Conservation (phyloP, 2,888 invertebrate species). For the Bellardia pandia region DNA sequence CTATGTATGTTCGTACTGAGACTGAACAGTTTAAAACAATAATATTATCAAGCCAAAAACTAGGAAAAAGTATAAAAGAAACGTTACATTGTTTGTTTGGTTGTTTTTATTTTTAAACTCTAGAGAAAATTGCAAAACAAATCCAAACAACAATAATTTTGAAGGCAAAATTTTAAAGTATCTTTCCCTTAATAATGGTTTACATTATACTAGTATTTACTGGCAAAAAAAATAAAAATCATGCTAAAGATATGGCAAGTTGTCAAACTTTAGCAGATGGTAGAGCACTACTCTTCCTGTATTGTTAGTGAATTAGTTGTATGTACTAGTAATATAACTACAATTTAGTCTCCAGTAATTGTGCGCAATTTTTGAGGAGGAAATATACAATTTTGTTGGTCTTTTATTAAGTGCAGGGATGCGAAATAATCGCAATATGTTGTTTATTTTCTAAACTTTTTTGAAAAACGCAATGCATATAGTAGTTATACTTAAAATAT, state of each 20-base stretch:
- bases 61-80: neutral
- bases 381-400: neutral
- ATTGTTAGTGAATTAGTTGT: neutral
- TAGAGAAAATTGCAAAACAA: neutral
- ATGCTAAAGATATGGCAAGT: constrained; percentile 8
- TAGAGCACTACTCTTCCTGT: neutral
- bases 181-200: neutral
- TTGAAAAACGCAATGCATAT: neutral
- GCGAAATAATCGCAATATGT: neutral
- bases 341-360: neutral
- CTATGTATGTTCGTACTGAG: neutral
- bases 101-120: neutral
- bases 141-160: neutral
- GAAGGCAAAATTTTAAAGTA: neutral
- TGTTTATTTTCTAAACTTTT: neutral
- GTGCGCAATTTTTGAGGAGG: neutral
- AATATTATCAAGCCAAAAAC: neutral
- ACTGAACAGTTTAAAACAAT: neutral
- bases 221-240: neutral
- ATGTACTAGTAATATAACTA: neutral
- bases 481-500: no score
- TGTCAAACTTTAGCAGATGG: neutral
- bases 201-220: neutral
- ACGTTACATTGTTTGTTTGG: neutral
- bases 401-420: neutral